Conservation (phyloP, 2,797 vertebrate genomes). For the Vireo griseus region DNA sequence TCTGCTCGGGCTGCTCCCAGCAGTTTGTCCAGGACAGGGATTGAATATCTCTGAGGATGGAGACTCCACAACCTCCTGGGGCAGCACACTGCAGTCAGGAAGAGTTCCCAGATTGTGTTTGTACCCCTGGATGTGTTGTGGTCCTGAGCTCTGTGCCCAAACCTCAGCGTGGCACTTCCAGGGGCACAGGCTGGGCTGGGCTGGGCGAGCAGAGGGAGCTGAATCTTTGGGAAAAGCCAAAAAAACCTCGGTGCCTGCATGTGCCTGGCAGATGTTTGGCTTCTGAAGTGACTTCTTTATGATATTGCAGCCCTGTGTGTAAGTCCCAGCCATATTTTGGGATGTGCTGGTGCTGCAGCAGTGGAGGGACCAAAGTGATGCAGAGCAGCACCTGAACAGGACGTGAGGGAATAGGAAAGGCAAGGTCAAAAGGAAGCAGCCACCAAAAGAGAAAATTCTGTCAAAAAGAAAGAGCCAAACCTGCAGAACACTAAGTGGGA, state of each 20-base stretch:
- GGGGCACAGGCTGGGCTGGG: background rate
- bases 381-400: background rate
- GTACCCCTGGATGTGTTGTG: rapidly evolving
- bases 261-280: background rate
- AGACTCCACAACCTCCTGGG: background rate
- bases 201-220: background rate
- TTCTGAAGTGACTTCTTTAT: background rate
- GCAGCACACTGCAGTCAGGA: background rate
- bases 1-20: background rate
- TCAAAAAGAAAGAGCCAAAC: background rate
- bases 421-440: background rate
- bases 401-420: background rate
- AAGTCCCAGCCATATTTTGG: background rate
- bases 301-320: background rate
- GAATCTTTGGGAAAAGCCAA: background rate
- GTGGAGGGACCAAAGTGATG: background rate
- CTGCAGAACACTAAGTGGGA: background rate
- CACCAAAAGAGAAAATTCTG: background rate
- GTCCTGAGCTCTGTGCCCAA: background rate
- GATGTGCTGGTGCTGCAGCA: background rate
- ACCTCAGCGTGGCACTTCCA: background rate
- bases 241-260: conserved; percentile 2
- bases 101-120: rapidly evolving
- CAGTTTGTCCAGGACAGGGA: background rate
- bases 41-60: no score